These are phyloP conservation scores for Cerastoderma edule DNA, from an alignment of 2,888 invertebrate genomes.

Conservation along the genomic window DNA sequence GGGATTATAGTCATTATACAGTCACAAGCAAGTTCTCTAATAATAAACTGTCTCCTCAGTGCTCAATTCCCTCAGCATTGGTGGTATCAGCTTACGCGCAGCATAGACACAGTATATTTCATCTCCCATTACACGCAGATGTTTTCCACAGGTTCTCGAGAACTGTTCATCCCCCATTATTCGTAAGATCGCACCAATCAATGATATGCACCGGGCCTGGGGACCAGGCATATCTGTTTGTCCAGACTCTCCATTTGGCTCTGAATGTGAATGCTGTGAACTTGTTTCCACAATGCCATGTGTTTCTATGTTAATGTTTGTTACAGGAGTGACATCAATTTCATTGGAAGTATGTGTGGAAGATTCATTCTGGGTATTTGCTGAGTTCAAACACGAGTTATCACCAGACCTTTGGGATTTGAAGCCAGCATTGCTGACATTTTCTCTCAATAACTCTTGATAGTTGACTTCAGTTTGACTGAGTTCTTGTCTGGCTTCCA, in stretches of 20 bases:
- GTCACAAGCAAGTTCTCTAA: too few relatives aligned
- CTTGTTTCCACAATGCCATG: neutral
- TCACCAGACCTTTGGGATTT: neutral
- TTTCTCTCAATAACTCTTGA: slow-evolving; percentile 11
- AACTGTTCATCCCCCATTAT: slow-evolving; percentile 68
- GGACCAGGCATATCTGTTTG: neutral
- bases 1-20: too few relatives aligned
- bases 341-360: neutral
- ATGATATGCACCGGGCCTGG: neutral
- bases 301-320: neutral
- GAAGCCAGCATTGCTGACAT: slow-evolving; percentile 11
- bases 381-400: neutral
- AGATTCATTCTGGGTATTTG: neutral
- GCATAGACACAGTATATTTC: slow-evolving; percentile 46
- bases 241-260: neutral
- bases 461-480: neutral
- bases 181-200: slow-evolving; percentile 68
- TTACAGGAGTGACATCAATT: neutral
- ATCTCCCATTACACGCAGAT: slow-evolving; percentile 69
- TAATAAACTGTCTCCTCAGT: too few relatives aligned
- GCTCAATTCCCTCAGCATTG: slow-evolving; percentile 4
- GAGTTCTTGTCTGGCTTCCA: neutral
- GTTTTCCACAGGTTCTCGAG: slow-evolving; percentile 65
- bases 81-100: neutral
- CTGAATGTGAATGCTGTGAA: neutral